Percentiles rank a stretch among this genome's conserved stretches.
Evolutionary conservation across 2,888 invertebrate genomes (phyloP).

Genomic region (Clitarchus hookeri): DNA sequence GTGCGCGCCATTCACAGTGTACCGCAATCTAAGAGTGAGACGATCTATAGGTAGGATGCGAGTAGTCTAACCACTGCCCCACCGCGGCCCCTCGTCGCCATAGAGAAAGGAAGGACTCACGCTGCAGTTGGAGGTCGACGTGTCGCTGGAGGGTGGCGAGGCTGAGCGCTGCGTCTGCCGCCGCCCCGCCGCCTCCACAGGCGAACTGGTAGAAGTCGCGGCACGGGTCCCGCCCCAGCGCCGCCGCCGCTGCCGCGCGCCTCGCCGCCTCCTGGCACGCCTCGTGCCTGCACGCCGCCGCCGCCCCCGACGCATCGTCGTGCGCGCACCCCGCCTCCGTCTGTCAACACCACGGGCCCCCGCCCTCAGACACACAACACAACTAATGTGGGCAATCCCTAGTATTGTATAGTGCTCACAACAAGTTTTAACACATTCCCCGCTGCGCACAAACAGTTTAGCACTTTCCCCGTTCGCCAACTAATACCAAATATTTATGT

Average conservation of each 20-base stretch:
- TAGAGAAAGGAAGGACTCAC: slow-evolving; percentile 47
- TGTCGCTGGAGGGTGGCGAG: slow-evolving; percentile 53
- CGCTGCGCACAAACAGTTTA: too few relatives aligned
- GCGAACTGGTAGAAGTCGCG: slow-evolving; percentile 57
- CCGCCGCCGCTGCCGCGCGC: slow-evolving; percentile 49
- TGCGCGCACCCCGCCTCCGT: slow-evolving; percentile 54
- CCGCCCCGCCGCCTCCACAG: slow-evolving; percentile 50
- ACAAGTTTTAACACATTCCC: too few relatives aligned
- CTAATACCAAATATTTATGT: too few relatives aligned
- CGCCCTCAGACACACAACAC: not conserved
- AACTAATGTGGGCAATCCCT: too few relatives aligned
- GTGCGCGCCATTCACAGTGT: too few relatives aligned
- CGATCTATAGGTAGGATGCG: too few relatives aligned
- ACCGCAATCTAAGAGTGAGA: too few relatives aligned
- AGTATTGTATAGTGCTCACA: too few relatives aligned
- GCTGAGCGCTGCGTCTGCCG: slow-evolving; percentile 46
- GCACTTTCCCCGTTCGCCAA: too few relatives aligned
- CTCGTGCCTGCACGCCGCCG: slow-evolving; percentile 46
- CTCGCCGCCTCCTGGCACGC: slow-evolving; percentile 36
- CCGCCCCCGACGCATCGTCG: slow-evolving; percentile 48
- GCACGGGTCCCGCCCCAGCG: slow-evolving; percentile 54
- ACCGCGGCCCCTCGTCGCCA: too few relatives aligned
- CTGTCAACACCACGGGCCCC: slow-evolving; percentile 27
- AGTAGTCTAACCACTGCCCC: too few relatives aligned
- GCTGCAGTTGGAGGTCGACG: slow-evolving; percentile 53